phyloP scores from a whole-genome alignment of 2,113 vertebrate species.

The Poeciliopsis retropinna region DNA sequence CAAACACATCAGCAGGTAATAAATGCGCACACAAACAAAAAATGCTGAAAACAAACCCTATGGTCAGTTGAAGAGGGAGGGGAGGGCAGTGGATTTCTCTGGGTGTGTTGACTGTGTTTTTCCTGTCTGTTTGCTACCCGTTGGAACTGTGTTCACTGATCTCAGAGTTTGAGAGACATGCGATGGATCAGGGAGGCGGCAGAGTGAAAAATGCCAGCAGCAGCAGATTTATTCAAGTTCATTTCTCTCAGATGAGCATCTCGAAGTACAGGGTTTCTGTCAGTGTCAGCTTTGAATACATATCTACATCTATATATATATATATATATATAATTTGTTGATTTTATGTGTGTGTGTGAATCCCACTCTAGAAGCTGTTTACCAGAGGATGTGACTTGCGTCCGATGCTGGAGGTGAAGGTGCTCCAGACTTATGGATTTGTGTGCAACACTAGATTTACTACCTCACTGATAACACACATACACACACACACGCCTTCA shows the following conservation, averaged over 20 bases:
- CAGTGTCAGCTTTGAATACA: slow-evolving; percentile 38
- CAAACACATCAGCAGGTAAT: slow-evolving; percentile 31
- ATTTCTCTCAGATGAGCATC: slow-evolving; percentile 39
- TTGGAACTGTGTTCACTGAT: slow-evolving; percentile 34
- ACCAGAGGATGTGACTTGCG: slow-evolving; percentile 29
- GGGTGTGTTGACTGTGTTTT: background rate
- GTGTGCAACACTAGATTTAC: slow-evolving; percentile 54
- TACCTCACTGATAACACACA: slow-evolving; percentile 31
- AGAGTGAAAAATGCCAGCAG: slow-evolving; percentile 72
- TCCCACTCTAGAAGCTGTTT: slow-evolving; percentile 9
- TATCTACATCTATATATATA: background rate
- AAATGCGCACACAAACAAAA: slow-evolving; percentile 19
- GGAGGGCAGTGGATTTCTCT: background rate
- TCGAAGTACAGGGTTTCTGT: slow-evolving; percentile 33
- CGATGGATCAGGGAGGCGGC: slow-evolving; percentile 55
- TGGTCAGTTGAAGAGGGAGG: slow-evolving; percentile 13
- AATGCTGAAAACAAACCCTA: background rate
- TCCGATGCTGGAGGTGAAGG: slow-evolving; percentile 31
- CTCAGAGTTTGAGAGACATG: slow-evolving; percentile 42
- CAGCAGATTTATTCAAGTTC: slow-evolving; percentile 62
- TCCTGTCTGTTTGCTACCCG: slow-evolving; percentile 14
- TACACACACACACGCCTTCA: slow-evolving; percentile 45
- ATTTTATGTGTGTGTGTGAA: background rate
- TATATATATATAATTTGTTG: background rate
- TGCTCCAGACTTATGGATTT: slow-evolving; percentile 45